Evolutionary conservation across 2,797 vertebrate genomes (phyloP).

Genomic region (Hypotaenidia philippensis): DNA sequence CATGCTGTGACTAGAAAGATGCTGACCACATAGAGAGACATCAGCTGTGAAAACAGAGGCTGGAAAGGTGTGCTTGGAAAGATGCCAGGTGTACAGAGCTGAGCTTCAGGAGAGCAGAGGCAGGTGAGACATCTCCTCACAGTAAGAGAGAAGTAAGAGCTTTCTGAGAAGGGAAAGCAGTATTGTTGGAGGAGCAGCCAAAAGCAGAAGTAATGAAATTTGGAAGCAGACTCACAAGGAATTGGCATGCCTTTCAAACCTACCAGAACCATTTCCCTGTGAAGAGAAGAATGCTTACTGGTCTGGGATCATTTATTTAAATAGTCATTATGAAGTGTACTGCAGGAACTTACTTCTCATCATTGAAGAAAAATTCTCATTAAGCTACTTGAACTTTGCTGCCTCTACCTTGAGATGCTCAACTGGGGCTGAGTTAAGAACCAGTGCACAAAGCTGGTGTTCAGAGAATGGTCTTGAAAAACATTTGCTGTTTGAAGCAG

Average conservation of each 20-base stretch:
- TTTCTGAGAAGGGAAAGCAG: neutral
- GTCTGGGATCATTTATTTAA: neutral
- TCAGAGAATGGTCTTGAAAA: neutral
- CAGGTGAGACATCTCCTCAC: neutral
- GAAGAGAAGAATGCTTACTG: slow-evolving; percentile 9
- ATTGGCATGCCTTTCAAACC: neutral
- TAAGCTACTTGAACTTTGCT: neutral
- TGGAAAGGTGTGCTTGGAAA: neutral
- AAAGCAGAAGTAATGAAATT: neutral
- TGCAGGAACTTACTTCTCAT: neutral
- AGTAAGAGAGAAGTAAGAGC: neutral
- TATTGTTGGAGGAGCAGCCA: neutral
- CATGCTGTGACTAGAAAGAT: neutral
- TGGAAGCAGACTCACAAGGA: neutral
- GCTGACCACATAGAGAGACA: neutral
- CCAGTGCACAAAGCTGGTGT: neutral
- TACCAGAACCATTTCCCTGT: neutral
- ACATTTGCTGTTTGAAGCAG: slow-evolving; percentile 17
- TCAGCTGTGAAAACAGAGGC: neutral
- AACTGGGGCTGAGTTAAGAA: neutral
- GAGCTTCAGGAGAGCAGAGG: neutral
- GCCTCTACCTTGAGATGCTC: neutral
- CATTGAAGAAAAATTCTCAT: neutral
- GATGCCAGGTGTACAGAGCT: neutral
- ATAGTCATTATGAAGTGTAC: neutral